Percentiles rank a stretch among this genome's conserved stretches.
These are phyloP conservation scores for Notodonta ziczac DNA, from an alignment of 2,888 invertebrate species.

Conservation along the genomic window DNA sequence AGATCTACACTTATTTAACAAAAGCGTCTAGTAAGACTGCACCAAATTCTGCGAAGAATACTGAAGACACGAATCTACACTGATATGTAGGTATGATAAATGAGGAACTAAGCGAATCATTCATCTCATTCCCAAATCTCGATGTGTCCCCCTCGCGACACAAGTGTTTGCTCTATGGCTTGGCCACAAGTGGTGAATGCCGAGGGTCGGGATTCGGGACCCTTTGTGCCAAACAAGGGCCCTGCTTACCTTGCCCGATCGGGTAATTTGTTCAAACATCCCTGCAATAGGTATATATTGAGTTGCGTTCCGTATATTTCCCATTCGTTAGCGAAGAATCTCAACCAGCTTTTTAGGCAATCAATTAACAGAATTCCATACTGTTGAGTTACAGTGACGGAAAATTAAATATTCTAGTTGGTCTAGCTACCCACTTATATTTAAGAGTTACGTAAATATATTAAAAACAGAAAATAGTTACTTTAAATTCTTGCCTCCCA, in stretches of 20 bases:
- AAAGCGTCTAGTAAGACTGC: no score
- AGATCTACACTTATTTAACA: background rate
- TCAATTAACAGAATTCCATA: background rate
- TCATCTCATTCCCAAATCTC: conserved; percentile 52
- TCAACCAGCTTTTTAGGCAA: background rate
- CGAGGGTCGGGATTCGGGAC: conserved; percentile 61
- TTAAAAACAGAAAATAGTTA: no score
- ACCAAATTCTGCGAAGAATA: background rate
- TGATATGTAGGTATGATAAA: background rate
- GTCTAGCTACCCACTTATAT: no score
- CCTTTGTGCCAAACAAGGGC: conserved; percentile 58
- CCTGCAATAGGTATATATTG: conserved; percentile 19
- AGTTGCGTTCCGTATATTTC: conserved; percentile 20
- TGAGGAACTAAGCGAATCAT: conserved; percentile 30
- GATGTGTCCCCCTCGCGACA: conserved; percentile 52
- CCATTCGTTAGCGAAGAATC: background rate
- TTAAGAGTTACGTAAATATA: no score
- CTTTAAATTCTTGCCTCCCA: no score
- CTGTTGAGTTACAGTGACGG: background rate
- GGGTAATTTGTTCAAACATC: conserved; percentile 69
- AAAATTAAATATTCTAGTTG: no score
- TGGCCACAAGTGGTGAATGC: conserved; percentile 60
- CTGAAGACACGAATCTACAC: background rate
- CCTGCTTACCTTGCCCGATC: conserved; percentile 60
- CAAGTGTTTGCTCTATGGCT: conserved; percentile 70